Percentiles rank a stretch among this genome's conserved stretches.
Evolutionary conservation across 2,888 invertebrate genomes (phyloP).

Genomic region (Stratiomys singularior): DNA sequence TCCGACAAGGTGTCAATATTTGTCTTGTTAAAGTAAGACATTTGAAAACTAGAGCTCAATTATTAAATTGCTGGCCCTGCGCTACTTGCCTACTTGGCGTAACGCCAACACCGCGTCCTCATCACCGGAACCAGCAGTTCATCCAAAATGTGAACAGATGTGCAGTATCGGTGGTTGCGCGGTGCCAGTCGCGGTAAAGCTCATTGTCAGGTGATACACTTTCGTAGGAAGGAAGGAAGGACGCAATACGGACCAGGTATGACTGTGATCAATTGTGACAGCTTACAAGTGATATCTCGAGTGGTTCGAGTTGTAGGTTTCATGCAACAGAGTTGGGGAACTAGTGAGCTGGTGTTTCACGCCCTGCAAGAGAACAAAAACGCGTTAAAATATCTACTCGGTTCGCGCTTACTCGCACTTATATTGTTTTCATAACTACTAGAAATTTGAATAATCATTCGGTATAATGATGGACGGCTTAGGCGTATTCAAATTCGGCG

Average conservation of each 20-base stretch:
- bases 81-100: neutral
- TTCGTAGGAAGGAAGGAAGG: slow-evolving; percentile 22
- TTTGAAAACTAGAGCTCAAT: slow-evolving; percentile 42
- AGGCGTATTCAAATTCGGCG: neutral
- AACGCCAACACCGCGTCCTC: neutral
- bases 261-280: slow-evolving; percentile 25
- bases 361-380: slow-evolving; percentile 19
- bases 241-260: neutral
- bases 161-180: slow-evolving; percentile 11
- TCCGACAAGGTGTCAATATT: slow-evolving; percentile 52
- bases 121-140: slow-evolving; percentile 30
- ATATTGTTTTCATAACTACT: neutral
- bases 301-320: slow-evolving; percentile 4
- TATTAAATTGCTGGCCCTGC: slow-evolving; percentile 29
- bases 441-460: slow-evolving; percentile 1
- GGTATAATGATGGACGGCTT: neutral
- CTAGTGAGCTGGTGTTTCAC: neutral
- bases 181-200: neutral
- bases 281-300: slow-evolving; percentile 20
- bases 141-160: slow-evolving; percentile 41
- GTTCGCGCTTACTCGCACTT: neutral
- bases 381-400: neutral
- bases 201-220: slow-evolving; percentile 40
- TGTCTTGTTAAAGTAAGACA: slow-evolving; percentile 52
- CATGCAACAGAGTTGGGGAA: neutral